Conservation (phyloP, 2,888 invertebrate species). For the Hyposoter didymator region DNA sequence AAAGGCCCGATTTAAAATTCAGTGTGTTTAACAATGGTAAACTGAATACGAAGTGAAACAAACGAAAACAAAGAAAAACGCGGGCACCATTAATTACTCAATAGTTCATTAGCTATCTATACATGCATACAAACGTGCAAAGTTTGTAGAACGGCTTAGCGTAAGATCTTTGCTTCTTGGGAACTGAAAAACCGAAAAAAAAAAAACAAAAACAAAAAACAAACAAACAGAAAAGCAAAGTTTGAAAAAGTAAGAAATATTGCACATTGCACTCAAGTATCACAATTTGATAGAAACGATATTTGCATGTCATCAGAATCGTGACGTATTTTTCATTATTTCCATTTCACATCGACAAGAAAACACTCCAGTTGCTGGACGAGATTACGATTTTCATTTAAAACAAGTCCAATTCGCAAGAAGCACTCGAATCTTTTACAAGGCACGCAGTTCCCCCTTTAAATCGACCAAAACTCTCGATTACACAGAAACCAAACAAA, state of each 20-base stretch:
- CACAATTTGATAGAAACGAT: background rate
- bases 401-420: conserved; percentile 14
- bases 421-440: conserved; percentile 39
- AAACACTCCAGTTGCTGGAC: conserved; percentile 29
- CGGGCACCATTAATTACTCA: conserved; percentile 57
- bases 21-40: conserved; percentile 34
- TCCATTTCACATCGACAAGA: conserved; percentile 13
- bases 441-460: background rate
- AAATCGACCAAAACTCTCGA: conserved; percentile 46
- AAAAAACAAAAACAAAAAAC: too few relatives aligned
- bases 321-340: conserved; percentile 1
- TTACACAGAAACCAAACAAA: conserved; percentile 17
- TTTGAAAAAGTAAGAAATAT: conserved; percentile 33
- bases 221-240: background rate
- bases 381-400: conserved; percentile 49
- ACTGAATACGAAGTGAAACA: conserved; percentile 5
- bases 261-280: conserved; percentile 12
- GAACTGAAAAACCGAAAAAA: conserved; percentile 2
- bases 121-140: conserved; percentile 21
- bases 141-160: conserved; percentile 45
- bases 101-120: conserved; percentile 46
- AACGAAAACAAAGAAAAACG: conserved; percentile 24
- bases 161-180: conserved; percentile 43
- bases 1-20: conserved; percentile 29
- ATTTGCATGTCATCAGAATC: background rate